Percentiles rank a stretch among this genome's conserved stretches.
Evolutionary conservation across 1,140 invertebrate genomes (phyloP).

Genomic region (Globodera rostochiensis): DNA sequence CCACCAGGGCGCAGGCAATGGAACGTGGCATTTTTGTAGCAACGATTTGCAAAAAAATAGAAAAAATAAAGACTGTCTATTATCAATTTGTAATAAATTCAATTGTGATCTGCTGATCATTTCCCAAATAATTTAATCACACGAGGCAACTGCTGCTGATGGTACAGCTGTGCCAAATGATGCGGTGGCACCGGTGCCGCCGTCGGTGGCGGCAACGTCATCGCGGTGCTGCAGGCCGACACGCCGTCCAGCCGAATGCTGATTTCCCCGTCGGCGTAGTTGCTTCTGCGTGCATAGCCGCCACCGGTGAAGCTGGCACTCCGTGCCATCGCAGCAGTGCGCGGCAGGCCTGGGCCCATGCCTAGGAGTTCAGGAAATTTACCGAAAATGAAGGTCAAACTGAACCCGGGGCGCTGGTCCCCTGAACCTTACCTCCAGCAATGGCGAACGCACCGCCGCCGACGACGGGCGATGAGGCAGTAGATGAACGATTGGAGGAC

Average conservation of each 20-base stretch:
- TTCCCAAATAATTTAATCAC: too few relatives aligned
- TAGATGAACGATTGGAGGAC: neutral
- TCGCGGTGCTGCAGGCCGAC: neutral
- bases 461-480: neutral
- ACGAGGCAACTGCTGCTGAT: neutral
- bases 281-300: neutral
- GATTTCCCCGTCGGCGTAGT: conserved; percentile 12
- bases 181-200: neutral
- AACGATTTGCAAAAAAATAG: too few relatives aligned
- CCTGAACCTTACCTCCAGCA: neutral
- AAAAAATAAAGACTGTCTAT: too few relatives aligned
- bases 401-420: neutral
- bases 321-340: neutral
- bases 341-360: neutral
- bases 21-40: too few relatives aligned
- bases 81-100: too few relatives aligned
- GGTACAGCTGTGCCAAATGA: neutral
- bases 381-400: too few relatives aligned
- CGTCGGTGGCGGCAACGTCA: neutral
- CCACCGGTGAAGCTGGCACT: conserved; percentile 1
- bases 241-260: conserved; percentile 33
- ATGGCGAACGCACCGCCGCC: neutral
- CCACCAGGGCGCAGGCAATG: too few relatives aligned
- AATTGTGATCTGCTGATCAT: too few relatives aligned
- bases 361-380: neutral